Base-by-base conservation (phyloP, 2,888 invertebrate species). In the Linnaemya tessellans region DNA sequence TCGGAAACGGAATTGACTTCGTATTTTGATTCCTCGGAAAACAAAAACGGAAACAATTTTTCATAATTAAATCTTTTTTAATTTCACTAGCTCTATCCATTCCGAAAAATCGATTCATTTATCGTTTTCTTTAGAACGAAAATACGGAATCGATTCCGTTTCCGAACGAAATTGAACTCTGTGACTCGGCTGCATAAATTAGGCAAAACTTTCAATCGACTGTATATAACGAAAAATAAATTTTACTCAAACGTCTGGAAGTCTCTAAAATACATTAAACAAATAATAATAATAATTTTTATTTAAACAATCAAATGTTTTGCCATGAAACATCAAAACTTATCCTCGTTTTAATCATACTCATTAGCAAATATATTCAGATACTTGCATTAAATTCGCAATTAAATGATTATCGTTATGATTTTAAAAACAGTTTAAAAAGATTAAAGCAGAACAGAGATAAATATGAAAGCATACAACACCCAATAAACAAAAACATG, bases 251-350 rank as follows among this genome's bases (percentile, higher is more conserved):
- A 9, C 25, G 15, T n/a, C 49, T 67, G 30, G 35, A 49, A 51
- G 10, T 49, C 20, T 41, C 25, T 18, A 15, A 7, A 7, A 64
- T 54, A 54, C 3, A 41, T 41, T 30, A 18, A 67, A 46, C n/a
- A 70, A 58, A 56, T 15, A 3, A 78, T 41, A 68, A 67, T 43
- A 35, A 22, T 13, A 7, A 11, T 49, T 64, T 64, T 64, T 43
- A 71, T 73, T 64, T 80, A 77, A 74, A 80, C 88, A 80, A 90
- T 89, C 89, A 88, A 87, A 89, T 90, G 89, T 87, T 80, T 88
- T 87, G 87, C 82, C 77, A 65, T 84, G 70, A 70, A 62, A 70
- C 43, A 46, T 75, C 75, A 75, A 56, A 54, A 41, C 70, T 18
- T 79, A 81, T 84, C 22, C 22, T 73, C 65, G 49, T 65, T 54